Evolutionary conservation across 2,797 vertebrate species (phyloP).

Genomic region (Zalophus californianus): DNA sequence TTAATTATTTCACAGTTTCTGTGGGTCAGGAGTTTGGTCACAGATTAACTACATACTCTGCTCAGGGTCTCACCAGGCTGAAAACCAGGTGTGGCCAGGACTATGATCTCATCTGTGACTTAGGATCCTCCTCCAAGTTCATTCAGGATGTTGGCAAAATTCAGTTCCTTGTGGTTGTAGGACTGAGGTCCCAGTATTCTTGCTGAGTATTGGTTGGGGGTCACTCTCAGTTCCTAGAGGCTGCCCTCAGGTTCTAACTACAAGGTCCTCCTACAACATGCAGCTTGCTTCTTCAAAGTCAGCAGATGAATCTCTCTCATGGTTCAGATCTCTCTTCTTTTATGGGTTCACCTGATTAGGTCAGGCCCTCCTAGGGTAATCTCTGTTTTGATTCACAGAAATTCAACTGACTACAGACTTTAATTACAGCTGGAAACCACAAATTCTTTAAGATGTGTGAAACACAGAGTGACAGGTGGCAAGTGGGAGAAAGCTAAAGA

Average conservation of each 20-base stretch:
- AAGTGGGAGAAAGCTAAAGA: constrained; percentile 9
- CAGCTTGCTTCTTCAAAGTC: background rate
- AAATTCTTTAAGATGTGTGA: constrained; percentile 11
- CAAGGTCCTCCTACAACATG: background rate
- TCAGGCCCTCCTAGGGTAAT: background rate
- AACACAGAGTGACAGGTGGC: background rate
- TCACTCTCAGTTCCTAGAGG: background rate
- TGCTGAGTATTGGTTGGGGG: background rate
- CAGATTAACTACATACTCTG: background rate
- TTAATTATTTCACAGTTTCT: background rate
- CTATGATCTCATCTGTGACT: background rate
- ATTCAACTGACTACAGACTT: background rate
- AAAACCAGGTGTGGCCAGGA: background rate
- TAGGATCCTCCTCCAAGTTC: background rate
- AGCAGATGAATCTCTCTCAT: background rate
- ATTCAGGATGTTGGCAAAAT: background rate
- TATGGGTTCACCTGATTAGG: background rate
- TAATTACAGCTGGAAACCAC: constrained; percentile 44
- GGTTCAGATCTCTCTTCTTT: background rate
- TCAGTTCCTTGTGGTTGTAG: background rate
- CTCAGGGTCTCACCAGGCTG: background rate
- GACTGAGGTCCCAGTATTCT: background rate
- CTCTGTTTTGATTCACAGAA: background rate
- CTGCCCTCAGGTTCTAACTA: background rate
- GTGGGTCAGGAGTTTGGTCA: background rate